Percentiles rank a stretch among this genome's conserved stretches.
Evolutionary conservation across 2,797 vertebrate genomes (phyloP).

Genomic region (Gastrophryne carolinensis): DNA sequence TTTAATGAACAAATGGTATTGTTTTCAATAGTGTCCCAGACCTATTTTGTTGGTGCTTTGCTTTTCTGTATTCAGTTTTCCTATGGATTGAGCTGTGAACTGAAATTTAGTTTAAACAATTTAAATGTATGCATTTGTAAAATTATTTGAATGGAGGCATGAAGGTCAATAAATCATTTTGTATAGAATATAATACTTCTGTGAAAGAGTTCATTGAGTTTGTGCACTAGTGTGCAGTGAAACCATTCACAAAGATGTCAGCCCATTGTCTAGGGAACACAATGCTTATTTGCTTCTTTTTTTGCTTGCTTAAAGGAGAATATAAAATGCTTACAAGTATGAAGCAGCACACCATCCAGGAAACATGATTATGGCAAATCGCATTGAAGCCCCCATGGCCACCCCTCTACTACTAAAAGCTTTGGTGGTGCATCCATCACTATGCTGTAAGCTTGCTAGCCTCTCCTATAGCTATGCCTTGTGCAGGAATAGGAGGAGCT

Average conservation of each 20-base stretch:
- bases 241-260: background rate
- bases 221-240: background rate
- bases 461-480: too few relatives aligned
- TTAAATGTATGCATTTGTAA: conserved; percentile 97
- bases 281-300: too few relatives aligned
- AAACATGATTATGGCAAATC: too few relatives aligned
- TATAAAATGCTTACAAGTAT: too few relatives aligned
- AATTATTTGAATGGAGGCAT: conserved; percentile 99
- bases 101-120: conserved; percentile 97
- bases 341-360: too few relatives aligned
- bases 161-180: conserved; percentile 99
- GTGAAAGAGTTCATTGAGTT: background rate
- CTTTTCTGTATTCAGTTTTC: conserved; percentile 89
- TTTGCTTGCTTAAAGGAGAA: too few relatives aligned
- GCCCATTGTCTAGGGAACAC: too few relatives aligned
- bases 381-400: too few relatives aligned
- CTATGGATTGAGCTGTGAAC: conserved; percentile 99
- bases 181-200: conserved; percentile 80
- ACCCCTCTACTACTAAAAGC: too few relatives aligned
- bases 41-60: conserved; percentile 96
- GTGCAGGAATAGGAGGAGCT: too few relatives aligned
- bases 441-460: too few relatives aligned
- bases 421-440: too few relatives aligned
- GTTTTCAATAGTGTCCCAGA: conserved; percentile 90
- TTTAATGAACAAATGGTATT: conserved; percentile 87